Conservation (phyloP, 2,888 invertebrate genomes). For the Tholera decimalis region DNA sequence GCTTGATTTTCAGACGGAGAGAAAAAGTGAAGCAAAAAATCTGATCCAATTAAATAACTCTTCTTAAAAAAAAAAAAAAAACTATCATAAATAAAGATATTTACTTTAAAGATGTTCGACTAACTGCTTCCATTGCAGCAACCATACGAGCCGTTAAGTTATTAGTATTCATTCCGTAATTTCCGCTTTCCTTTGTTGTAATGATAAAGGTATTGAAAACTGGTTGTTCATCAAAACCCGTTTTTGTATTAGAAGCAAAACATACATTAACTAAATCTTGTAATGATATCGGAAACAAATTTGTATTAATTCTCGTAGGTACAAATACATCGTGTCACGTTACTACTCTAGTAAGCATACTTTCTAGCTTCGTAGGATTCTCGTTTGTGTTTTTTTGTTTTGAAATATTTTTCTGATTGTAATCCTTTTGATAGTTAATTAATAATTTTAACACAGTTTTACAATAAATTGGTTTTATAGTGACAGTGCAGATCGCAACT, state of each 20-base stretch:
- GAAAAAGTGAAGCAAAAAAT: neutral
- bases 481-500: too few species aligned
- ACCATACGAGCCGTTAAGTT: conserved; percentile 18
- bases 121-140: conserved; percentile 30
- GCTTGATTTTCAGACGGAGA: too few species aligned
- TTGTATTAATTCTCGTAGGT: neutral
- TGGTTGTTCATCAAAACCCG: conserved; percentile 30
- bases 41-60: neutral
- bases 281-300: neutral
- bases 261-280: neutral
- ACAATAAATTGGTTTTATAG: too few species aligned
- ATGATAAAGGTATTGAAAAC: conserved; percentile 39
- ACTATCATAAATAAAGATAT: neutral
- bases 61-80: neutral
- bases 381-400: neutral
- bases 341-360: conserved; percentile 1
- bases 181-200: conserved; percentile 50
- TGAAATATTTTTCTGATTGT: neutral
- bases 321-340: neutral
- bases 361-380: neutral
- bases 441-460: too few species aligned
- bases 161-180: conserved; percentile 45
- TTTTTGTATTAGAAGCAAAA: conserved; percentile 8
- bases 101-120: conserved; percentile 33
- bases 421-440: neutral